Percentiles rank a stretch among this genome's conserved stretches.
phyloP scores from a whole-genome alignment of 2,113 vertebrate species.

The Mormyrus lacerda region DNA sequence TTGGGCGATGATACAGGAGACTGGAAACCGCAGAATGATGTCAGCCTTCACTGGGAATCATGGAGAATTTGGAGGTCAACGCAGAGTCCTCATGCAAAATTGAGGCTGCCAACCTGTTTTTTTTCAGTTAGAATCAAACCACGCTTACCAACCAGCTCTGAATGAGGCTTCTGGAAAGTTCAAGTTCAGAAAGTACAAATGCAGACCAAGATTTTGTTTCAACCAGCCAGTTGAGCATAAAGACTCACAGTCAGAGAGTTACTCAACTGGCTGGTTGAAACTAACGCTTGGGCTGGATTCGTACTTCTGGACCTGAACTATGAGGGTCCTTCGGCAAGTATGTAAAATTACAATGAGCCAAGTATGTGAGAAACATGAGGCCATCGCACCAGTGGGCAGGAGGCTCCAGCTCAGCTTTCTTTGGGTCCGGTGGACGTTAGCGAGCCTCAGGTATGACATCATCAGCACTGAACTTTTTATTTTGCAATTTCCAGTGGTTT shows the following conservation, averaged over 20 bases:
- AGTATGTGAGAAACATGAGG: not conserved
- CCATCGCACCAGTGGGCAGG: not conserved
- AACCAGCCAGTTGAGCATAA: not conserved
- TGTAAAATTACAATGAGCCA: not conserved
- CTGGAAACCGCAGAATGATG: not conserved
- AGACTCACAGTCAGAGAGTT: not conserved
- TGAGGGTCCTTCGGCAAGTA: not conserved
- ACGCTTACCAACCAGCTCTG: not conserved
- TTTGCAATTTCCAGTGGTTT: not conserved
- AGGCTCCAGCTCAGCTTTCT: not conserved
- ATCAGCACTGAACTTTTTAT: not conserved
- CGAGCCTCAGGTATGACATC: conserved; percentile 1
- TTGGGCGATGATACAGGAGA: not conserved
- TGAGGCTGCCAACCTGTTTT: not conserved
- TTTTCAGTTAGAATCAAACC: not conserved
- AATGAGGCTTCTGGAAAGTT: not conserved
- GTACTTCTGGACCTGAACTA: not conserved
- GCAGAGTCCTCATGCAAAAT: not conserved
- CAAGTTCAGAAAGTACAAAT: not conserved
- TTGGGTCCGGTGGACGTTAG: not conserved
- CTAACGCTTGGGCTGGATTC: not conserved
- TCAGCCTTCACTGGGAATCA: not conserved
- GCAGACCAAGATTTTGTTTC: not conserved
- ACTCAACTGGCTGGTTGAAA: not conserved
- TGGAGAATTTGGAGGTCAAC: not conserved